phyloP scores from a whole-genome alignment of 2,888 invertebrate species.

The Abscondita cerata region DNA sequence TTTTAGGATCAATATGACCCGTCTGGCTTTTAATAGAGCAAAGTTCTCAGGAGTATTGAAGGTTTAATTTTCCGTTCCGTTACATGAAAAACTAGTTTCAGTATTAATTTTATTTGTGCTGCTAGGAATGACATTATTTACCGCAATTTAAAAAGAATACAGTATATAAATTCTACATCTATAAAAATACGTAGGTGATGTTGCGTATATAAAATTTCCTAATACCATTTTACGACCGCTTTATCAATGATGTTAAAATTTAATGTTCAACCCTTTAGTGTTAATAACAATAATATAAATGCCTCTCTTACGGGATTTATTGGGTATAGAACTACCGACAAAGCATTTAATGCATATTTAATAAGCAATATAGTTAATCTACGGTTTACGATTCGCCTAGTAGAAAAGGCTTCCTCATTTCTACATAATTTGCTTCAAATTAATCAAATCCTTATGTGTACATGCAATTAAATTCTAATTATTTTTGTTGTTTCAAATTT shows the following conservation, averaged over 20 bases:
- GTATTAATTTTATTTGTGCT: constrained; percentile 19
- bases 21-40: constrained; percentile 22
- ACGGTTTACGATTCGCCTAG: constrained; percentile 32
- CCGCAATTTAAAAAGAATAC: too few species aligned
- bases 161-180: too few species aligned
- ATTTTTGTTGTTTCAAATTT: too few species aligned
- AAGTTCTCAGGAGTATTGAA: constrained; percentile 17
- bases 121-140: background rate
- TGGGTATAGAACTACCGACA: constrained; percentile 28
- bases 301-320: constrained; percentile 21
- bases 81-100: constrained; percentile 8
- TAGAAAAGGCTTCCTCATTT: background rate
- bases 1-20: constrained; percentile 22
- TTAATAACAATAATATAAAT: constrained; percentile 20
- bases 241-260: constrained; percentile 24
- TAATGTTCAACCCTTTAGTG: constrained; percentile 19
- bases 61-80: constrained; percentile 17
- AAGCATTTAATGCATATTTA: constrained; percentile 43
- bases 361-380: constrained; percentile 43
- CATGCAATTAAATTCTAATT: too few species aligned
- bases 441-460: too few species aligned
- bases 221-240: constrained; percentile 21
- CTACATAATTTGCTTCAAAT: background rate
- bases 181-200: too few species aligned
- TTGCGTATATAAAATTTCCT: background rate